A percentile compares a stretch with the other conserved stretches of the same genome.
phyloP scores from a whole-genome alignment of 2,797 vertebrate genomes.

The Ctenochaetus hawaiiensis region DNA sequence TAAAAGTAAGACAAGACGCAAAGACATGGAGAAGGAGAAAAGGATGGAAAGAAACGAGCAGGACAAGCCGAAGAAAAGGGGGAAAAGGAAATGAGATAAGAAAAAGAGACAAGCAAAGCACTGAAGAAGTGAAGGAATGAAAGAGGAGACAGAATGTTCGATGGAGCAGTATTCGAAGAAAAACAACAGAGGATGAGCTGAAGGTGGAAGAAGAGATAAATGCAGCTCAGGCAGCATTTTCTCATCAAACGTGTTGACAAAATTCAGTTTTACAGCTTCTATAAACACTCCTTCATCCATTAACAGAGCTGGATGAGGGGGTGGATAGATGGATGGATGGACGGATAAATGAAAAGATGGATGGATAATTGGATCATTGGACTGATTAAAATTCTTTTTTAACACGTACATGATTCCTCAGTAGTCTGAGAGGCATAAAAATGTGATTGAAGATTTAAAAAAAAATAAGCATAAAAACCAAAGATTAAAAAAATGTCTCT shows the following conservation, averaged over 20 bases:
- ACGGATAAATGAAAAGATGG: not conserved
- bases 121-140: not conserved
- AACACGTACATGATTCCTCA: slow-evolving; percentile 12
- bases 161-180: not conserved
- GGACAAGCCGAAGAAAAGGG: too few relatives aligned
- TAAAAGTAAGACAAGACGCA: too few relatives aligned
- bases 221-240: not conserved
- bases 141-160: not conserved
- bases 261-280: slow-evolving; percentile 5
- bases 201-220: not conserved
- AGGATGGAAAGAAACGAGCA: not conserved
- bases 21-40: not conserved
- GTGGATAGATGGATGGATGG: not conserved
- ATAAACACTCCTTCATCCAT: slow-evolving; percentile 1
- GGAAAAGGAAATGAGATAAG: too few relatives aligned
- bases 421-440: slow-evolving; percentile 17
- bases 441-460: slow-evolving; percentile 5
- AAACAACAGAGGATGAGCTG: not conserved
- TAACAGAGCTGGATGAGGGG: slow-evolving; percentile 19
- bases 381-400: slow-evolving; percentile 30
- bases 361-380: slow-evolving; percentile 1
- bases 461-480: slow-evolving; percentile 25
- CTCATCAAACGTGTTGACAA: not conserved
- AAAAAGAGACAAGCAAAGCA: not conserved
- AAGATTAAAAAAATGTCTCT: slow-evolving; percentile 31